Conservation (phyloP, 1,140 invertebrate genomes). For the Monochamus saltuarius region DNA sequence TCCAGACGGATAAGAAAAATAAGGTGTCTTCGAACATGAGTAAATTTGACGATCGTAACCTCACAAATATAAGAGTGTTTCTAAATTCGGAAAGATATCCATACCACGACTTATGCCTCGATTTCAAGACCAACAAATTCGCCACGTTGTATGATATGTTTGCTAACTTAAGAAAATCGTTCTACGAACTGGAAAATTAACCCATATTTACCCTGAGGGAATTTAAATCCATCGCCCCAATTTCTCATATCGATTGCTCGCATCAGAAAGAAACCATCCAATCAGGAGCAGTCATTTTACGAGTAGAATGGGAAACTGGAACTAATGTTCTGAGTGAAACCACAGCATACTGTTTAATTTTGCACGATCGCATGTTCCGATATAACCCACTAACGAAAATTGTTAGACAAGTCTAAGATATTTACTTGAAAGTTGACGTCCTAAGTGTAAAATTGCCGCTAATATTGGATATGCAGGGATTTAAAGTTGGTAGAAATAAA, state of each 20-base stretch:
- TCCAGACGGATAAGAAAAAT: conserved; percentile 18
- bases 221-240: too few species aligned
- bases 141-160: conserved; percentile 41
- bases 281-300: too few species aligned
- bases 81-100: conserved; percentile 36
- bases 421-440: neutral
- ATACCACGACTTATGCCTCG: conserved; percentile 40
- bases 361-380: neutral
- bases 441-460: too few species aligned
- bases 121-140: conserved; percentile 32
- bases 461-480: too few species aligned
- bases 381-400: neutral
- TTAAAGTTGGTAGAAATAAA: too few species aligned
- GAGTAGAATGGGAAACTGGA: too few species aligned
- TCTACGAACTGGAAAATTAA: conserved; percentile 26
- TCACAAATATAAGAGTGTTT: conserved; percentile 22
- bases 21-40: conserved; percentile 12
- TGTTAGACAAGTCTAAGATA: neutral
- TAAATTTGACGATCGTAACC: conserved; percentile 16
- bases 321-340: too few species aligned
- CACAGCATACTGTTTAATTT: neutral
- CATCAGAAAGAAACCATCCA: too few species aligned
- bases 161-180: conserved; percentile 30
- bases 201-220: conserved; percentile 1
- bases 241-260: too few species aligned